Evolutionary conservation across 2,888 invertebrate genomes (phyloP).

Genomic region (Lithosia quadra): DNA sequence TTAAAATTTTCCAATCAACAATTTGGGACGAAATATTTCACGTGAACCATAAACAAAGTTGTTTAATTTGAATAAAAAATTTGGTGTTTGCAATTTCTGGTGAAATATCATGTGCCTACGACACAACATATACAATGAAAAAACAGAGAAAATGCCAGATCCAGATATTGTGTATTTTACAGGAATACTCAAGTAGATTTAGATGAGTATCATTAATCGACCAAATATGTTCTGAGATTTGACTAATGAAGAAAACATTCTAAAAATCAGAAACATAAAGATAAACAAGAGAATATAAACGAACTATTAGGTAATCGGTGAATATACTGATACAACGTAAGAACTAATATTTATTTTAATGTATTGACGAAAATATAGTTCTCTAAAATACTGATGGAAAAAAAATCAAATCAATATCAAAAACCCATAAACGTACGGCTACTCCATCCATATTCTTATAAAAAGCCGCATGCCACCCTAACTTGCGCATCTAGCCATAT

Average conservation of each 20-base stretch:
- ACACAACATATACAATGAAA: not conserved
- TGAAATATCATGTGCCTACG: not conserved
- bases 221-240: too few species aligned
- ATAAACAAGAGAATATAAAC: not conserved
- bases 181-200: too few species aligned
- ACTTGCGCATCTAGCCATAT: slow-evolving; percentile 76
- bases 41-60: not conserved
- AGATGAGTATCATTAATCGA: too few species aligned
- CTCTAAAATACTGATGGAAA: not conserved
- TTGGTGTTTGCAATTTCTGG: not conserved
- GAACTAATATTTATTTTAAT: not conserved
- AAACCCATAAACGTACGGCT: slow-evolving; percentile 29
- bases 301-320: too few species aligned
- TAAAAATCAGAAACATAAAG: not conserved
- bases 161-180: too few species aligned
- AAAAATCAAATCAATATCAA: slow-evolving; percentile 33
- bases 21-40: not conserved
- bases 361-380: not conserved
- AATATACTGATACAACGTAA: not conserved
- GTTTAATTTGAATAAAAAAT: not conserved
- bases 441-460: slow-evolving; percentile 30
- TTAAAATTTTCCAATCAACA: not conserved
- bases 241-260: not conserved
- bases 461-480: slow-evolving; percentile 66
- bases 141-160: too few species aligned